These are phyloP conservation scores for Lasioglossum villosulum DNA, from an alignment of 2,888 invertebrate genomes.

Conservation along the genomic window DNA sequence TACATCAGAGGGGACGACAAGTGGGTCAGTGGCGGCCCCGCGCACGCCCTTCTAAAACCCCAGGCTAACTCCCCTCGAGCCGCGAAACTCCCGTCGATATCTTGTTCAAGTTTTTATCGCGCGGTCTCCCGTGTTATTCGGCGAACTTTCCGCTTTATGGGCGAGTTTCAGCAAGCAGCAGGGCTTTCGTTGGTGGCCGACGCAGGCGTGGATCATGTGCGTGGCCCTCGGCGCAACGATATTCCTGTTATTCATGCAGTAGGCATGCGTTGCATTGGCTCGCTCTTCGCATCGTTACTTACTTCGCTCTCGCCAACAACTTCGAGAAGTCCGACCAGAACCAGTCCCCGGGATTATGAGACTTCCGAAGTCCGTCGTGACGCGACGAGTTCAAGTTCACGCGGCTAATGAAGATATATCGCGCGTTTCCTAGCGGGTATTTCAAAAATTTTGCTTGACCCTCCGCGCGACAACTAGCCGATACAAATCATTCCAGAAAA, in stretches of 20 bases:
- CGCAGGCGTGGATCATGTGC: constrained; percentile 9
- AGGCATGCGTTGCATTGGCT: not conserved
- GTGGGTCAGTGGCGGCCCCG: constrained; percentile 31
- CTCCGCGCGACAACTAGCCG: not conserved
- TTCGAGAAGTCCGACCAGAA: not conserved
- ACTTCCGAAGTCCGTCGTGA: not conserved
- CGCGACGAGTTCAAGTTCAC: not conserved
- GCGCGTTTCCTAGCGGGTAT: not conserved
- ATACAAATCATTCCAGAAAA: not conserved
- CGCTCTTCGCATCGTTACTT: not conserved
- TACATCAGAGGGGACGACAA: constrained; percentile 13
- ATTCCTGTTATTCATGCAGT: constrained; percentile 2
- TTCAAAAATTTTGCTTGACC: not conserved
- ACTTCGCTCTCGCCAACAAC: not conserved
- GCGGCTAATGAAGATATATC: not conserved
- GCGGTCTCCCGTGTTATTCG: not conserved
- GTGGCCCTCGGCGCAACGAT: not conserved
- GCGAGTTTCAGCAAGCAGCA: not conserved
- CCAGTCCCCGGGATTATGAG: not conserved
- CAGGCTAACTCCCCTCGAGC: constrained; percentile 12
- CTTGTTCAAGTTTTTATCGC: not conserved
- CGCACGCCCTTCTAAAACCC: not conserved
- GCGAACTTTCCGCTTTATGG: not conserved
- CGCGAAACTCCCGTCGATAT: constrained; percentile 12
- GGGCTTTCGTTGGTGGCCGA: not conserved